Percentiles rank a stretch among this genome's conserved stretches.
These are phyloP conservation scores for Cephalopholis sonnerati DNA, from an alignment of 2,113 vertebrate genomes.

Conservation along the genomic window DNA sequence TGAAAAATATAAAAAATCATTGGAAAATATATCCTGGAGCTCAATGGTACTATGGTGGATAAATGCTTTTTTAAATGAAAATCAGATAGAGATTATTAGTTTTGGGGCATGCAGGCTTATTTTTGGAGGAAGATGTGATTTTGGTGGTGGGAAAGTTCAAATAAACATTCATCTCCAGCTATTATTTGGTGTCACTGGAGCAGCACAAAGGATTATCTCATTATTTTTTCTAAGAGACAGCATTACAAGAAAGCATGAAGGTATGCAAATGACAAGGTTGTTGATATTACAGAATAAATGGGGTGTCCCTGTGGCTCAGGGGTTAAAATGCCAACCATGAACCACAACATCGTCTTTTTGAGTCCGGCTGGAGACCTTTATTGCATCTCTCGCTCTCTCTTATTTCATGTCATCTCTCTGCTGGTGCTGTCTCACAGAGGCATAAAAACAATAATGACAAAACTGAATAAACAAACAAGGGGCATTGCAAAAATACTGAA, in stretches of 20 bases:
- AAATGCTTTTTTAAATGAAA: constrained; percentile 22
- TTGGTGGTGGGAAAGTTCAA: background rate
- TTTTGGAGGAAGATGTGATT: constrained; percentile 4
- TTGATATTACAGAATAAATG: constrained; percentile 14
- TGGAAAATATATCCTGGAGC: constrained; percentile 1
- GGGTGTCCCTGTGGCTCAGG: background rate
- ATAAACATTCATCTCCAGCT: constrained; percentile 27
- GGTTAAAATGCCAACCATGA: constrained; percentile 1
- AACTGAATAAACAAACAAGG: background rate
- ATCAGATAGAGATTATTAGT: constrained; percentile 6
- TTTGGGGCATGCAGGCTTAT: background rate
- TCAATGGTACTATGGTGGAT: constrained; percentile 2
- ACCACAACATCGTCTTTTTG: background rate
- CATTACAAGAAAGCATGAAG: constrained; percentile 3
- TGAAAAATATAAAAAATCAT: background rate
- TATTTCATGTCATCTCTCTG: background rate
- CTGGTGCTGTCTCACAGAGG: background rate
- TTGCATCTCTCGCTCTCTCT: background rate
- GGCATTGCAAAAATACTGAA: too few species aligned
- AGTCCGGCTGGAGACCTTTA: background rate
- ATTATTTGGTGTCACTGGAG: constrained; percentile 22
- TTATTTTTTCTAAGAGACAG: constrained; percentile 12
- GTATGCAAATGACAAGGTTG: constrained; percentile 8
- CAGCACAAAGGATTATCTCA: constrained; percentile 16
- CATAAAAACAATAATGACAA: background rate